phyloP scores from a whole-genome alignment of 2,888 invertebrate genomes.

The Pantelozetes paolii region DNA sequence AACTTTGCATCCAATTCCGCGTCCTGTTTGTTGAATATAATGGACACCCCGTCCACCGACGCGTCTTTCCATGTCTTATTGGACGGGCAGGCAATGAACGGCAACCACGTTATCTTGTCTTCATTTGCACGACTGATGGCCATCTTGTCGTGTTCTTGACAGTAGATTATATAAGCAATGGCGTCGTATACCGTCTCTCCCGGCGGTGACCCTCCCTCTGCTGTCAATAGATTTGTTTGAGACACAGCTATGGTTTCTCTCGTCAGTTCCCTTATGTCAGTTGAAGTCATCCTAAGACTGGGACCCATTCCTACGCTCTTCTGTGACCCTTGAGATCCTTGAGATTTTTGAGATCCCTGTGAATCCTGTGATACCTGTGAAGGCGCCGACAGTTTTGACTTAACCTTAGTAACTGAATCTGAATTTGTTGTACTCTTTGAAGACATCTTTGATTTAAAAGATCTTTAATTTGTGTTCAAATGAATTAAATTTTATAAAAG shows the following conservation, averaged over 20 bases:
- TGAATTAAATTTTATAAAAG: too few species aligned
- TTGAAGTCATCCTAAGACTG: slow-evolving; percentile 4
- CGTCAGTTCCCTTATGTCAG: slow-evolving; percentile 9
- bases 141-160: slow-evolving; percentile 38
- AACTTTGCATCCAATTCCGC: slow-evolving; percentile 24
- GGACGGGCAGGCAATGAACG: slow-evolving; percentile 32
- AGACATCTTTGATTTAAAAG: too few species aligned
- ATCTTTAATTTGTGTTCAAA: too few species aligned
- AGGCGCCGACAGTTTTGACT: too few species aligned
- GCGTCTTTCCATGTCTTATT: slow-evolving; percentile 39
- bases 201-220: slow-evolving; percentile 32
- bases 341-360: neutral
- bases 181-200: slow-evolving; percentile 35
- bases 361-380: neutral
- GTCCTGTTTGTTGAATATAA: slow-evolving; percentile 35
- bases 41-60: slow-evolving; percentile 10
- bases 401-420: too few species aligned
- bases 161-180: slow-evolving; percentile 37
- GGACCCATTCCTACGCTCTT: slow-evolving; percentile 13
- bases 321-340: too few species aligned
- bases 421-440: too few species aligned
- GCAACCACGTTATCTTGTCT: slow-evolving; percentile 31
- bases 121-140: neutral
- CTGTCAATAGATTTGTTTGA: neutral
- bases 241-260: neutral